A percentile compares a stretch with the other conserved stretches of the same genome.
These are phyloP conservation scores for Nephrotoma flavescens DNA, from an alignment of 2,888 invertebrate genomes.

Conservation along the genomic window DNA sequence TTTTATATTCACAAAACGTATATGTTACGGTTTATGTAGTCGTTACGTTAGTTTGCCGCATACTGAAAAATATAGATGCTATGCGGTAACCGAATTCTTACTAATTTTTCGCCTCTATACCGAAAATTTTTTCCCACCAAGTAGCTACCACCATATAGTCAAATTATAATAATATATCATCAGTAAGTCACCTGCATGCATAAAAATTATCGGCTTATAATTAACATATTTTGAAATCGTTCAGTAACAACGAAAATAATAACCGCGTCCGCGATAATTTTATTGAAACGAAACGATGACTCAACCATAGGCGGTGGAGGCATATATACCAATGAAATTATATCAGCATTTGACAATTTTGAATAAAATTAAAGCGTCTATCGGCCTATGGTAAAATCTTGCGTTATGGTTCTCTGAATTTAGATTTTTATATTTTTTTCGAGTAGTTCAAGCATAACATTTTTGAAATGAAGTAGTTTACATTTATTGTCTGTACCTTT, in stretches of 20 bases:
- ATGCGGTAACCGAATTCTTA: neutral
- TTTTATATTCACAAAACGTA: neutral
- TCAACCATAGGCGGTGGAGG: neutral
- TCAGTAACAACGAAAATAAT: neutral
- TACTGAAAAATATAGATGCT: too few species aligned
- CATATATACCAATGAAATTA: neutral
- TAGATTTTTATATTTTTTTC: neutral
- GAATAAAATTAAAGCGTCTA: neutral
- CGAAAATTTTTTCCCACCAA: neutral
- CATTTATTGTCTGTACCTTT: too few species aligned
- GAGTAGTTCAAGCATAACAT: neutral
- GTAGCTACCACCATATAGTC: neutral
- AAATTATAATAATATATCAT: neutral
- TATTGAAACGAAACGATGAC: neutral
- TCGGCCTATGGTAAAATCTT: neutral
- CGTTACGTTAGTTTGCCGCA: neutral
- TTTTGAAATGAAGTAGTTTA: neutral
- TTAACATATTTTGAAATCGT: neutral
- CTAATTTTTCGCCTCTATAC: neutral
- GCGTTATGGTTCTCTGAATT: neutral
- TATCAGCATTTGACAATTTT: neutral
- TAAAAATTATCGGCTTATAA: neutral
- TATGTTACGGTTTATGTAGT: neutral
- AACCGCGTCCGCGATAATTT: neutral
- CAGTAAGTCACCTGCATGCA: neutral